A percentile compares a stretch with the other conserved stretches of the same genome.
Evolutionary conservation across 2,113 vertebrate genomes (phyloP).

Genomic region (Osmerus eperlanus): DNA sequence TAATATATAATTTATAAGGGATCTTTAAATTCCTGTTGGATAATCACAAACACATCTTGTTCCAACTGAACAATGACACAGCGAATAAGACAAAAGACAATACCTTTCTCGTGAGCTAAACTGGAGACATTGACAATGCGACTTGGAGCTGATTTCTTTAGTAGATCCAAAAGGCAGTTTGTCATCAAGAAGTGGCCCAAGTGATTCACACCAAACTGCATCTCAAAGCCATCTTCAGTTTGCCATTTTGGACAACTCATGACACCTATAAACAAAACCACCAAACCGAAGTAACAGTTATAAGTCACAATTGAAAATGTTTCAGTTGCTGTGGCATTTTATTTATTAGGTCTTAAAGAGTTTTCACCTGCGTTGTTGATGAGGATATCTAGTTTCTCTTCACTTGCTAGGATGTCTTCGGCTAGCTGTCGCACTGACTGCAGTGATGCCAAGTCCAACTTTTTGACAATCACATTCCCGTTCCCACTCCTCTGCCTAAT

Average conservation of each 20-base stretch:
- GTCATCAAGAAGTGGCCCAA: constrained; percentile 71
- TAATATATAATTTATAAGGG: not conserved
- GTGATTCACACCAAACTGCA: constrained; percentile 73
- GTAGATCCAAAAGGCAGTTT: constrained; percentile 60
- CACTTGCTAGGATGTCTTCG: constrained; percentile 46
- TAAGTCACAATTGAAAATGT: not conserved
- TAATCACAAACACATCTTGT: not conserved
- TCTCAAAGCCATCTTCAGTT: constrained; percentile 72
- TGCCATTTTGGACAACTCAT: constrained; percentile 69
- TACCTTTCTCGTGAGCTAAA: constrained; percentile 60
- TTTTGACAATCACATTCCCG: constrained; percentile 50
- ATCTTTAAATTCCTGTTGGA: too few relatives aligned
- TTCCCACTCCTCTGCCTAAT: constrained; percentile 53
- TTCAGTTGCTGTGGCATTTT: too few relatives aligned
- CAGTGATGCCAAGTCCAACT: constrained; percentile 56
- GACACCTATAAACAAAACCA: constrained; percentile 42
- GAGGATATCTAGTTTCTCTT: constrained; percentile 59
- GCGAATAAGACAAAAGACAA: not conserved
- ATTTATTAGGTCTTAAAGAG: not conserved
- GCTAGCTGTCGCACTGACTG: constrained; percentile 53
- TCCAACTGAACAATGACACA: not conserved
- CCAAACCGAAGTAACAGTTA: not conserved
- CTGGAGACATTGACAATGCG: constrained; percentile 67
- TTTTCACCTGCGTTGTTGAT: constrained; percentile 62
- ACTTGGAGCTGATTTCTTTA: constrained; percentile 64